Conservation (phyloP, 1,140 invertebrate genomes). For the Heliconius hewitsoni region DNA sequence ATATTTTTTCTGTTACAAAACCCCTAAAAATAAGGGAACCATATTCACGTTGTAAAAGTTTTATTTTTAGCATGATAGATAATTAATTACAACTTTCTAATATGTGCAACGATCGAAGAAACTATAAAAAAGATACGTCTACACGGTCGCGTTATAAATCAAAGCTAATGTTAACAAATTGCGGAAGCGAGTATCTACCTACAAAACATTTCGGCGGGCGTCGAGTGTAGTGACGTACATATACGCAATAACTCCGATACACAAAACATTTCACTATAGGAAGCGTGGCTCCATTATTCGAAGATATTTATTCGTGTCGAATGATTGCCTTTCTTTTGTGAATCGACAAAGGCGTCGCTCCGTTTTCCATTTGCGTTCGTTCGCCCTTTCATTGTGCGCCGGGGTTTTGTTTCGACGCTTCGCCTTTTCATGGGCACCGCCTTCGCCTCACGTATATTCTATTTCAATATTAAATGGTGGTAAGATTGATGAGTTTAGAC, state of each 20-base stretch:
- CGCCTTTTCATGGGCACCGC: constrained; percentile 51
- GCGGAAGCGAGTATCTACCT: constrained; percentile 43
- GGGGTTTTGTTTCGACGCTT: constrained; percentile 64
- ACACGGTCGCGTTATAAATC: constrained; percentile 42
- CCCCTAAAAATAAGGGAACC: not conserved
- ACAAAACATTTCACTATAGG: constrained; percentile 78
- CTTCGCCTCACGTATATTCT: constrained; percentile 50
- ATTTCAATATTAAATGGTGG: constrained; percentile 74
- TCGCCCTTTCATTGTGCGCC: constrained; percentile 62
- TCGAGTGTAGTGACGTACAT: constrained; percentile 48
- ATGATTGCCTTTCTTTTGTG: constrained; percentile 81
- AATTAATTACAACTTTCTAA: constrained; percentile 26
- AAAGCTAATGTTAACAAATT: constrained; percentile 49
- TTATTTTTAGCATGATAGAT: not conserved
- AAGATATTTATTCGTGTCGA: constrained; percentile 80
- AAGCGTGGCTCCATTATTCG: constrained; percentile 73
- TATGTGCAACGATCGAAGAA: constrained; percentile 11
- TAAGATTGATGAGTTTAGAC: constrained; percentile 78
- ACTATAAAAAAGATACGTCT: constrained; percentile 28
- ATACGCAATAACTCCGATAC: constrained; percentile 70
- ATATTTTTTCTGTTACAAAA: not conserved
- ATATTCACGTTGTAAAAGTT: not conserved
- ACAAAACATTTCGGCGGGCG: constrained; percentile 48
- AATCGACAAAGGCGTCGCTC: constrained; percentile 69
- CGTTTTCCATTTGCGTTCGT: constrained; percentile 70